Conservation (phyloP, 1,140 invertebrate genomes). For the Drosophila ficusphila region DNA sequence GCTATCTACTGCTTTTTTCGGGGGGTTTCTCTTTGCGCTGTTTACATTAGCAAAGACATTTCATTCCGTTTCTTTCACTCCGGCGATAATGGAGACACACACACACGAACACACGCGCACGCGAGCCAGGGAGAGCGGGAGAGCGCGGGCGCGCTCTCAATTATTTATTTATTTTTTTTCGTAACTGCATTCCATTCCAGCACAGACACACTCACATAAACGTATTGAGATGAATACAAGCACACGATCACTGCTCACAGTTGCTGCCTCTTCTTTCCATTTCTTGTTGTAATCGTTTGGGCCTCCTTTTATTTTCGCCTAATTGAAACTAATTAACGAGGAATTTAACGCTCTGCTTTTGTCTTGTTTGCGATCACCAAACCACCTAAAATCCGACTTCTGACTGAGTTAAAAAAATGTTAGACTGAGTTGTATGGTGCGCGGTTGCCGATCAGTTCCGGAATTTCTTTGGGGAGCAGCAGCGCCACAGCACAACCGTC, state of each 20-base stretch:
- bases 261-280: conserved; percentile 36
- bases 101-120: conserved; percentile 2
- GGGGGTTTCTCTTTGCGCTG: conserved; percentile 63
- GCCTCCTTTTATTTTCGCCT: conserved; percentile 42
- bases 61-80: conserved; percentile 38
- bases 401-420: conserved; percentile 13
- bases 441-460: neutral
- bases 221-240: neutral
- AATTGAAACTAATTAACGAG: conserved; percentile 73
- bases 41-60: conserved; percentile 57
- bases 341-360: conserved; percentile 33
- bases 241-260: conserved; percentile 47
- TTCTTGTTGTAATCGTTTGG: conserved; percentile 41
- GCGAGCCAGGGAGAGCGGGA: conserved; percentile 38
- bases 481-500: conserved; percentile 4
- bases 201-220: conserved; percentile 53
- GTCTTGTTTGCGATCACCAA: neutral
- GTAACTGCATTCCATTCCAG: conserved; percentile 81
- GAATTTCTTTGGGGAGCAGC: neutral
- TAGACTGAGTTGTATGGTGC: neutral
- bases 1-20: conserved; percentile 38
- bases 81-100: conserved; percentile 48
- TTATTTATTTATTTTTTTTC: conserved; percentile 76
- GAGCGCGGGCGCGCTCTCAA: conserved; percentile 70
- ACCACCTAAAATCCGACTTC: neutral